These are phyloP conservation scores for Amazona guildingii DNA, from an alignment of 2,113 vertebrate species.

Conservation along the genomic window DNA sequence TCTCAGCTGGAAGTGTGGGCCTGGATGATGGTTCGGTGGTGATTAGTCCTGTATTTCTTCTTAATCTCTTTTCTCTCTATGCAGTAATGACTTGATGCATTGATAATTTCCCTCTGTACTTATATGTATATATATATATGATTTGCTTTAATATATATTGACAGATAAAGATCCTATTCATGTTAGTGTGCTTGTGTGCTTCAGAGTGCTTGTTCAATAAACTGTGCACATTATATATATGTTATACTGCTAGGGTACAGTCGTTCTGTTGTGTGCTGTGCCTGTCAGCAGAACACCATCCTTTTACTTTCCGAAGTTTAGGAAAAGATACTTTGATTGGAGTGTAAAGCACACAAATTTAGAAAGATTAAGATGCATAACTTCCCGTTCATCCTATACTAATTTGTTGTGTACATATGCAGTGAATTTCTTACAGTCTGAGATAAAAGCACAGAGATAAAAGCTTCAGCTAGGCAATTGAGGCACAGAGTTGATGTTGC, in stretches of 20 bases:
- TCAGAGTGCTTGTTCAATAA: neutral
- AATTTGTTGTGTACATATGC: neutral
- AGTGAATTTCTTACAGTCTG: neutral
- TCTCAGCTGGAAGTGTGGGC: neutral
- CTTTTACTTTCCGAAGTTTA: neutral
- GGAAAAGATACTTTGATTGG: neutral
- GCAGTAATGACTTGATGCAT: neutral
- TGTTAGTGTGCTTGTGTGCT: neutral
- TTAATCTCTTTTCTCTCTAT: neutral
- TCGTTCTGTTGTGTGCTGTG: neutral
- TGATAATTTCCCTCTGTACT: neutral
- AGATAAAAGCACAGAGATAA: neutral
- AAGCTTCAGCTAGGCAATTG: neutral
- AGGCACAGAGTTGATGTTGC: neutral
- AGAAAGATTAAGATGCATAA: fast-evolving
- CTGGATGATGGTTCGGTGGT: neutral
- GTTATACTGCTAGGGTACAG: neutral
- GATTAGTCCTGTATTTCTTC: neutral
- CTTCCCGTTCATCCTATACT: neutral
- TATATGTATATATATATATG: neutral
- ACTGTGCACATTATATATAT: neutral
- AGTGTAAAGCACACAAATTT: neutral
- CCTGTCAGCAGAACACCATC: neutral
- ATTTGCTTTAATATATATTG: neutral
- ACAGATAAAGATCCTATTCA: neutral